Percentiles rank a stretch among this genome's conserved stretches.
Conservation (phyloP, 1,140 invertebrate species). For the Heliothis subflexa region DNA sequence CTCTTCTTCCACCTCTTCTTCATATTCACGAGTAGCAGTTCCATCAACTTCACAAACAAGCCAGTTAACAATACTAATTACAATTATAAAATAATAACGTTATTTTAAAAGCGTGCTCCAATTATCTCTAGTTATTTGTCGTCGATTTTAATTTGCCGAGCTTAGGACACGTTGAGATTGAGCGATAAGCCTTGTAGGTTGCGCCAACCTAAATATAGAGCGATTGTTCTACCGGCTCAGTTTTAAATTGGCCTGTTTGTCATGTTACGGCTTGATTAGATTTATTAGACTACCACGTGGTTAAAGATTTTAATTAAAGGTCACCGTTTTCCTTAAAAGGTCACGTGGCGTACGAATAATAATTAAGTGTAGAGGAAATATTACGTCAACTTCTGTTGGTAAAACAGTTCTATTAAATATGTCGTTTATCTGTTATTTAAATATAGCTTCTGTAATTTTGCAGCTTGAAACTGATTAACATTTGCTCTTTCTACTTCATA, state of each 20-base stretch:
- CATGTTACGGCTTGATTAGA: conserved; percentile 12
- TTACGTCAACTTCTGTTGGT: too few species aligned
- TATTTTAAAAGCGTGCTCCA: conserved; percentile 33
- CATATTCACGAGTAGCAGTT: too few species aligned
- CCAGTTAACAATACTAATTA: not conserved
- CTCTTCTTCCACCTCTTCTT: too few species aligned
- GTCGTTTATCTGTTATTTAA: too few species aligned
- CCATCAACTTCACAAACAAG: not conserved
- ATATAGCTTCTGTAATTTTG: too few species aligned
- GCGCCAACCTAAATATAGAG: conserved; percentile 36
- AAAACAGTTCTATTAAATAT: too few species aligned
- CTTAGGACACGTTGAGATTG: conserved; percentile 27
- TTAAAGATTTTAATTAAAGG: conserved; percentile 37
- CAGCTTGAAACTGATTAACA: too few species aligned
- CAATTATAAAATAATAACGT: not conserved
- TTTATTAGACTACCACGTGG: conserved; percentile 20
- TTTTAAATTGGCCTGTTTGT: conserved; percentile 33
- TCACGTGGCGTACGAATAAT: not conserved
- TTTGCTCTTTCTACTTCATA: too few species aligned
- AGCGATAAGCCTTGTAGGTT: conserved; percentile 34
- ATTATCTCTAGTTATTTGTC: conserved; percentile 36
- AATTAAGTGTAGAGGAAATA: not conserved
- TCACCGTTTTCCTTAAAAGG: conserved; percentile 29
- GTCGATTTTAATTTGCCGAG: conserved; percentile 32
- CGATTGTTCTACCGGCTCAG: conserved; percentile 16